Percentiles rank a stretch among this genome's conserved stretches.
These are phyloP conservation scores for Galbula dea DNA, from an alignment of 2,113 vertebrate genomes.

Conservation along the genomic window DNA sequence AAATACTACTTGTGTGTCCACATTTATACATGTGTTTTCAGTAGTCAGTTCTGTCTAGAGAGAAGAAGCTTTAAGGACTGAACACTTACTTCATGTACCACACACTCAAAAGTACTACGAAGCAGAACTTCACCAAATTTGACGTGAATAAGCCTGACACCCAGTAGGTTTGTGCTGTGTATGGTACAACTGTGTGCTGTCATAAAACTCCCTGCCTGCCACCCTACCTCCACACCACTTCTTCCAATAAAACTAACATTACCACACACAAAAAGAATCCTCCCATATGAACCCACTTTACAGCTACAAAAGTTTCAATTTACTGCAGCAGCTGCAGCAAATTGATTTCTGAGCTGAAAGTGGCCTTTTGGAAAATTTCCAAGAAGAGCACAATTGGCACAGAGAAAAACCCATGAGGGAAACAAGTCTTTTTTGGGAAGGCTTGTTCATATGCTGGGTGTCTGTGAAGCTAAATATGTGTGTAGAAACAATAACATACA, in stretches of 20 bases:
- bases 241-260: not conserved
- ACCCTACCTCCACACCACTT: not conserved
- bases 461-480: not conserved
- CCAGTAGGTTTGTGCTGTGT: not conserved
- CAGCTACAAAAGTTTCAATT: not conserved
- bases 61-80: not conserved
- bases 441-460: not conserved
- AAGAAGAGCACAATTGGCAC: not conserved
- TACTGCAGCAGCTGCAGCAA: not conserved
- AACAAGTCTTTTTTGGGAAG: not conserved
- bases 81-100: not conserved
- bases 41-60: not conserved
- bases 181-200: not conserved
- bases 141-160: not conserved
- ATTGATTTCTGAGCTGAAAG: not conserved
- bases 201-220: not conserved
- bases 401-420: not conserved
- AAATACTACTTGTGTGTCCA: not conserved
- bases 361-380: slow-evolving; percentile 2
- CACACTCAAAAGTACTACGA: not conserved
- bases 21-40: not conserved
- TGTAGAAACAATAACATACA: not conserved
- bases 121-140: not conserved
- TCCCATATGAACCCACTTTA: not conserved
- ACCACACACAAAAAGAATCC: not conserved